Base-by-base conservation (phyloP, 2,888 invertebrate genomes). In the Brenthis hecate region DNA sequence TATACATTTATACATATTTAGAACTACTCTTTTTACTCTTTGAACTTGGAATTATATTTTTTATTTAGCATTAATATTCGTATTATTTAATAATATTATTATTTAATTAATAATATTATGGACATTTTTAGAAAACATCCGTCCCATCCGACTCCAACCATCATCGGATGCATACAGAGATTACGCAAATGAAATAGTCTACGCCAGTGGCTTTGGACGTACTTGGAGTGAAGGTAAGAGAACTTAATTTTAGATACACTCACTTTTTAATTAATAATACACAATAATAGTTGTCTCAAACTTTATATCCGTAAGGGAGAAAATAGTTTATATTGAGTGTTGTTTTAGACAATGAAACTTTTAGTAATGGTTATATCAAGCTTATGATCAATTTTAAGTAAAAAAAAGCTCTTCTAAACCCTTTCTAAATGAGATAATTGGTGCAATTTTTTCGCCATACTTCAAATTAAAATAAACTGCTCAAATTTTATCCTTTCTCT, bases 151-250 rank as follows among this genome's bases (percentile, higher is more conserved):
- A 5, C 54, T 92, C 1, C 91, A 91, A 72, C 56, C 85, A 0
- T 71, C 77, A 0, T 70, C 69, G 0, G 89, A 91, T 3, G 86
- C 87, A 6, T 76, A 70, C 78, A 78, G 77, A 6, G 77, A 87
- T 75, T 91, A 90, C 72, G 77, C 78, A 2, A 76, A 71, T 0
- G 73, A 80, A 51, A 66, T 76, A 0, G 72, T 86, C 2, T 73
- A 82, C 65, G 85, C 91, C 36, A 91, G 90, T 68, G 91, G 91
- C 13, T 87, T 83, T 69, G 91, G 91, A 14, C 79, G 84, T 13
- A 82, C 84, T 0, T 91, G 91, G 91, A 91, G 89, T n/a, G 50
- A 69, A 3, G 87, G 90, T 89, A 73, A 70, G 60, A 55, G 67
- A 2, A 13, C 36, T n/a, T 36, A 56, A 11, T 4, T 32, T n/a